Evolutionary conservation across 2,797 vertebrate genomes (phyloP), one percentile per base, ranked within the genome.

Genomic region (Euthynnus affinis): DNA sequence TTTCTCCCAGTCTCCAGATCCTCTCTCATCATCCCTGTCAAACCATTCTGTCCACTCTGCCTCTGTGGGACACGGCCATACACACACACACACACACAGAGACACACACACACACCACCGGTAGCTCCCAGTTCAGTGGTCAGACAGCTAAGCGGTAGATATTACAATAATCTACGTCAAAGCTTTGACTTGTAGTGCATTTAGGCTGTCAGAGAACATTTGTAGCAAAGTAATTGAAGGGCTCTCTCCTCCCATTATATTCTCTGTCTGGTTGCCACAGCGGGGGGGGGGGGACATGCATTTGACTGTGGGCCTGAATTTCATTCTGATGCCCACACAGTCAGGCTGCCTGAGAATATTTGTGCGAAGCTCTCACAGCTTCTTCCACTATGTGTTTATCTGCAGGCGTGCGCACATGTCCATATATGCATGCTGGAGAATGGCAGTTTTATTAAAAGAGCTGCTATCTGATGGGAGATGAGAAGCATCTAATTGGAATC

Each of bases 41-140:
- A 98, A 97, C 98, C 97, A 99, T 13, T 97, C 96, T 0, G 97
- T 97, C 98, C 98, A 99, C 84, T 98, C 96, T n/a, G 96, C 94
- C 84, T 99, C 98, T 99, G 91, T 1, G 20, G 22, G 3, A 81
- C 49, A 74, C 42, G 87, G 32, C 80, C 29, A 71, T 44, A 80
- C 60, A 83, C 44, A 75, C 46, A 71, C 34, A 68, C 34, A 42
- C 62, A 69, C 42, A 61, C 56, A 64, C 64, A 72, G n/a, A n/a
- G n/a, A n/a, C 55, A 58, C 66, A 74, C 72, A 91, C 51, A 83
- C 57, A 67, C 77, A 81, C 72, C 61, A 69, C 62, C 32, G 59
- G 27, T 9, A 15, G 27, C 53, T 71, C 56, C 29, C n/a, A 71
- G 74, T 74, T 79, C 53, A 84, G 56, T 59, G 71, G 60, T 70